Conservation (phyloP, 2,888 invertebrate species). For the Synergus japonicus region DNA sequence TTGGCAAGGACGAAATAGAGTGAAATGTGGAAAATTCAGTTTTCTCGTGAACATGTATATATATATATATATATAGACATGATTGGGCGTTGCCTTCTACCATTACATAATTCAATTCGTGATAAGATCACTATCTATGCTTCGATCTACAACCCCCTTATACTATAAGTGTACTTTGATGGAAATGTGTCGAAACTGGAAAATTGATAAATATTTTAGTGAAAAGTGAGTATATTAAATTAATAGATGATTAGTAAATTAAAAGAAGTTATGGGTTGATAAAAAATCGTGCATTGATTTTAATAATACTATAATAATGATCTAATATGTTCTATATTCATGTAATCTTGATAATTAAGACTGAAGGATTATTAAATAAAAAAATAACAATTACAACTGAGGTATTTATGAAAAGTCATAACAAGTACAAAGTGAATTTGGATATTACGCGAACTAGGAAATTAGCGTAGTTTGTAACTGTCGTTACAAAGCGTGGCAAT, state of each 20-base stretch:
- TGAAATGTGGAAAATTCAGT: slow-evolving; percentile 56
- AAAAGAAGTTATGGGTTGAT: background rate
- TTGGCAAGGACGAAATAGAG: slow-evolving; percentile 60
- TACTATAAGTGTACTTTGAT: background rate
- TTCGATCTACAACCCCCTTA: background rate
- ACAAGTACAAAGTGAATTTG: slow-evolving; percentile 5
- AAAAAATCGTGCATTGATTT: background rate
- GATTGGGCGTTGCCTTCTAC: background rate
- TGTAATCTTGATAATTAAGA: background rate
- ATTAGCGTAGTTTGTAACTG: slow-evolving; percentile 12
- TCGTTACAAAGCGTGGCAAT: slow-evolving; percentile 29
- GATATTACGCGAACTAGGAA: slow-evolving; percentile 6
- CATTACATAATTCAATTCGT: slow-evolving; percentile 24
- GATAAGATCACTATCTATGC: background rate
- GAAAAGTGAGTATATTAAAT: background rate
- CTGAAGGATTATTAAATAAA: background rate
- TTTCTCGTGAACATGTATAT: slow-evolving; percentile 41
- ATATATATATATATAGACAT: background rate
- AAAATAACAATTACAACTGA: background rate
- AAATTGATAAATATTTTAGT: background rate
- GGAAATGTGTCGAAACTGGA: background rate
- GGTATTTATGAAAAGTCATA: slow-evolving; percentile 8
- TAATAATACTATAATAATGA: background rate
- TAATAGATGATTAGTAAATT: background rate
- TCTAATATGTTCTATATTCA: background rate